These are phyloP conservation scores for Morpho deidamia DNA, from an alignment of 2,888 invertebrate species.

Conservation along the genomic window DNA sequence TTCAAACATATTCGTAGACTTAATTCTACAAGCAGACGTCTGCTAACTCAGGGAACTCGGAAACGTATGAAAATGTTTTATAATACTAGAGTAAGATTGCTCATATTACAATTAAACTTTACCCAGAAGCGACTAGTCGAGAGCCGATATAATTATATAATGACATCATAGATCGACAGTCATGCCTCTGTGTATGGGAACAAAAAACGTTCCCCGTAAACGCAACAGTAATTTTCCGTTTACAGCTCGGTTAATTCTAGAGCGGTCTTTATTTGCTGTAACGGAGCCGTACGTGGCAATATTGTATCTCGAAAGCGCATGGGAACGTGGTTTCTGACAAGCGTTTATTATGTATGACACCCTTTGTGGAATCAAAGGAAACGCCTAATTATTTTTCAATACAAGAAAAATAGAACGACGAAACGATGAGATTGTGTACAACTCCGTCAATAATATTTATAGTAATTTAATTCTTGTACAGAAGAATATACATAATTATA, in stretches of 20 bases:
- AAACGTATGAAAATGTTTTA: neutral
- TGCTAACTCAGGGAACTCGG: too few species aligned
- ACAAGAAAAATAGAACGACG: too few species aligned
- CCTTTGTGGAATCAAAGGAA: too few species aligned
- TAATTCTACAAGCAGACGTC: too few species aligned
- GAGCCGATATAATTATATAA: conserved; percentile 32
- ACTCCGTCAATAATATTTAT: conserved; percentile 58
- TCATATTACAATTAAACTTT: conserved; percentile 16
- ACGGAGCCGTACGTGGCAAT: conserved; percentile 54
- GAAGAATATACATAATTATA: too few species aligned
- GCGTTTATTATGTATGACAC: conserved; percentile 19
- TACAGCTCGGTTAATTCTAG: conserved; percentile 55
- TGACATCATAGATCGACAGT: conserved; percentile 30
- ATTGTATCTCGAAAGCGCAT: conserved; percentile 50
- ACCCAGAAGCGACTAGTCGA: conserved; percentile 28
- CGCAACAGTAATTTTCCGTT: conserved; percentile 58
- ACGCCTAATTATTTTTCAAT: too few species aligned
- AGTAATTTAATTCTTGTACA: too few species aligned
- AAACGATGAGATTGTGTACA: too few species aligned
- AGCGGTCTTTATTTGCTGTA: conserved; percentile 58
- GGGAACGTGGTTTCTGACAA: conserved; percentile 42
- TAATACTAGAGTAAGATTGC: neutral
- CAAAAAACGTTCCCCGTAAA: conserved; percentile 40
- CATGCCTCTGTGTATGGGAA: conserved; percentile 41
- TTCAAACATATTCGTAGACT: too few species aligned